Evolutionary conservation across 1,140 invertebrate genomes (phyloP).

Genomic region (Euglossa dilemma): DNA sequence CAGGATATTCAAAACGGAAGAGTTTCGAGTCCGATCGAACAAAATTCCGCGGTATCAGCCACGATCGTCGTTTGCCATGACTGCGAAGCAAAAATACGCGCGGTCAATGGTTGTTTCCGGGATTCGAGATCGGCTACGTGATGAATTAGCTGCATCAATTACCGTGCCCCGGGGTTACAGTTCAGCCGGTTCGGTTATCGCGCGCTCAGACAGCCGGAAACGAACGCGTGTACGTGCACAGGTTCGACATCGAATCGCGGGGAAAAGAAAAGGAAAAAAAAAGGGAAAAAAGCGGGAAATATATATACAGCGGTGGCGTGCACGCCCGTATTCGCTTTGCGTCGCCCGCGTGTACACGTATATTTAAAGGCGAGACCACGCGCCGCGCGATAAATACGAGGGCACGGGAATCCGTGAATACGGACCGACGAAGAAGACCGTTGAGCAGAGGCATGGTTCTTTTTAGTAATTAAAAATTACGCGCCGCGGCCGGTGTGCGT

Average conservation of each 20-base stretch:
- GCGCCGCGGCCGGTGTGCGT: conserved; percentile 39
- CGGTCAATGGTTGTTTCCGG: conserved; percentile 6
- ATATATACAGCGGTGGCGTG: not conserved
- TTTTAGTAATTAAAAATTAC: conserved; percentile 71
- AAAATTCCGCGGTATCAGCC: no score
- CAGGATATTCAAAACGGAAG: not conserved
- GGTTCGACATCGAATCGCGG: conserved; percentile 39
- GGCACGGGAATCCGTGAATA: conserved; percentile 53
- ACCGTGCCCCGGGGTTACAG: conserved; percentile 7
- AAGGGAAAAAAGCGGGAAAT: not conserved
- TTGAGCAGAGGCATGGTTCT: conserved; percentile 44
- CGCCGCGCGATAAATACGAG: conserved; percentile 43
- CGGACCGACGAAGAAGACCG: conserved; percentile 39
- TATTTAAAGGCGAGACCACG: conserved; percentile 49
- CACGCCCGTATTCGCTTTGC: conserved; percentile 6
- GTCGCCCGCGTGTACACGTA: not conserved
- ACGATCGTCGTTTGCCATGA: no score
- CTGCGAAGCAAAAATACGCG: not conserved
- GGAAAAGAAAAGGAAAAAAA: not conserved
- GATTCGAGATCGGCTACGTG: conserved; percentile 16
- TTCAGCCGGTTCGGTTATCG: conserved; percentile 41
- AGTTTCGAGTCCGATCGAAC: no score
- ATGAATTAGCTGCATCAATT: conserved; percentile 49
- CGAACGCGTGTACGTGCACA: not conserved
- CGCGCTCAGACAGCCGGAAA: conserved; percentile 24